A percentile compares a stretch with the other conserved stretches of the same genome.
Evolutionary conservation across 1,140 invertebrate species (phyloP).

Genomic region (Tribolium castaneum): DNA sequence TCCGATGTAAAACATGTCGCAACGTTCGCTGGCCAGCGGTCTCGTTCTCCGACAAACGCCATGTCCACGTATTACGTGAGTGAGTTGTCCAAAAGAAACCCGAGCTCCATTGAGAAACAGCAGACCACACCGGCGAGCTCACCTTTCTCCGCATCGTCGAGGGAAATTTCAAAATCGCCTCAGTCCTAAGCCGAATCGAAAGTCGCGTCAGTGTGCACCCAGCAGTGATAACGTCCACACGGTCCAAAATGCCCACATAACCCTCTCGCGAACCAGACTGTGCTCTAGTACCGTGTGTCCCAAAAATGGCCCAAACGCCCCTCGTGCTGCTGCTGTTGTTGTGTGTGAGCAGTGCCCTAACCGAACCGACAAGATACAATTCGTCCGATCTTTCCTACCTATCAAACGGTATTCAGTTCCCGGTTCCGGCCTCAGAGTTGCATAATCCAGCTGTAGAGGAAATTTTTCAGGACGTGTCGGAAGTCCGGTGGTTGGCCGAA

Average conservation of each 20-base stretch:
- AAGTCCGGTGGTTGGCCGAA: slow-evolving; percentile 73
- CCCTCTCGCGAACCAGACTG: not conserved
- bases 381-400: slow-evolving; percentile 60
- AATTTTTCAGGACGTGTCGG: slow-evolving; percentile 50
- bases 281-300: not conserved
- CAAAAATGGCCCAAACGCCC: not conserved
- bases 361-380: slow-evolving; percentile 52
- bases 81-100: not conserved
- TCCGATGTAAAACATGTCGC: not conserved
- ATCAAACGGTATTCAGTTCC: slow-evolving; percentile 61
- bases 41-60: not conserved
- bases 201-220: not conserved
- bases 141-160: not conserved
- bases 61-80: not conserved
- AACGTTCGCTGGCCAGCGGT: not conserved
- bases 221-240: not conserved
- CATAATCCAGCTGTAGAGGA: slow-evolving; percentile 43
- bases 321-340: not conserved
- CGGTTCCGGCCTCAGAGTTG: slow-evolving; percentile 49
- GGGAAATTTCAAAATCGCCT: not conserved
- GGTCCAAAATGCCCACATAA: not conserved
- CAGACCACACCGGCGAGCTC: not conserved
- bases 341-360: not conserved
- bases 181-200: not conserved
- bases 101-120: not conserved